Conservation (phyloP, 2,888 invertebrate genomes). For the Molanna angustata region DNA sequence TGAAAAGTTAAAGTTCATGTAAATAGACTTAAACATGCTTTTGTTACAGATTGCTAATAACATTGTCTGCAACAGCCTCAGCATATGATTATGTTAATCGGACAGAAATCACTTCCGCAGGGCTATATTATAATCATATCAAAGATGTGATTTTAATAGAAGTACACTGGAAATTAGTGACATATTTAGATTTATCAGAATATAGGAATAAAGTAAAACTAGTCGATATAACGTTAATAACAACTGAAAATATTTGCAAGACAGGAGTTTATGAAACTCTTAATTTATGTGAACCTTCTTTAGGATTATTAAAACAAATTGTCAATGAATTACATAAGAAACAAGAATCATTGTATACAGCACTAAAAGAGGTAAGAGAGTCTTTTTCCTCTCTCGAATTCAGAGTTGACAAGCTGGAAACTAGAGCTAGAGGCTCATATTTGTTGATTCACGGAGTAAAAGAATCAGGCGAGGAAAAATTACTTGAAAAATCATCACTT, state of each 20-base stretch:
- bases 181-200: not conserved
- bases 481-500: too few species aligned
- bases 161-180: not conserved
- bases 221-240: not conserved
- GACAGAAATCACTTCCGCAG: not conserved
- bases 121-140: not conserved
- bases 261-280: not conserved
- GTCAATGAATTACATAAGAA: not conserved
- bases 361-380: too few species aligned
- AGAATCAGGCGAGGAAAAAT: too few species aligned
- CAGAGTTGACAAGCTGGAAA: too few species aligned
- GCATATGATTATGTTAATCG: not conserved
- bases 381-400: too few species aligned
- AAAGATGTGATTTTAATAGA: not conserved
- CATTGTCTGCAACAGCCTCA: not conserved
- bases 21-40: slow-evolving; percentile 23
- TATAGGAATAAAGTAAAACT: not conserved
- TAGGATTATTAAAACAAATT: not conserved
- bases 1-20: slow-evolving; percentile 23
- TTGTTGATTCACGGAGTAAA: too few species aligned
- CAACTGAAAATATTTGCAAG: not conserved
- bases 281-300: slow-evolving; percentile 3
- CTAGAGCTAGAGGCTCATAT: too few species aligned
- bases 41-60: slow-evolving; percentile 3
- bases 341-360: not conserved